These are phyloP conservation scores for Mormyrus lacerda DNA, from an alignment of 2,113 vertebrate species.

Conservation along the genomic window DNA sequence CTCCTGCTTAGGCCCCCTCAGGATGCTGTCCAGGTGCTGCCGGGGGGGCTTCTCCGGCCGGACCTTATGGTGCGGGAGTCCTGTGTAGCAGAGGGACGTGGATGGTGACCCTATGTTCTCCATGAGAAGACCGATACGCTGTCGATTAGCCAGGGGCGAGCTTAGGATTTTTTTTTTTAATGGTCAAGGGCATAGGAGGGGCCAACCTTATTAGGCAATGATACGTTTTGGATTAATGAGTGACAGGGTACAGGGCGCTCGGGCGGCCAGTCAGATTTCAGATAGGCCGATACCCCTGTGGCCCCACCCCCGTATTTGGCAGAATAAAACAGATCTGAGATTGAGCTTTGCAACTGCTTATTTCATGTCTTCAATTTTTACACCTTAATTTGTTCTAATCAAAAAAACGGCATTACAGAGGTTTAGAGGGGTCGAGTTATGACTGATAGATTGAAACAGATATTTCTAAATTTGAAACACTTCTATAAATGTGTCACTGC, in stretches of 20 bases:
- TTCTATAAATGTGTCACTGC: not conserved
- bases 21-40: slow-evolving; percentile 48
- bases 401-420: not conserved
- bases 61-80: slow-evolving; percentile 67
- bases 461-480: not conserved
- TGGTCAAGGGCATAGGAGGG: not conserved
- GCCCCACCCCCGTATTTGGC: not conserved
- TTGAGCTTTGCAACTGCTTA: not conserved
- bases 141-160: not conserved
- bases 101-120: not conserved
- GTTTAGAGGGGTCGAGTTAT: not conserved
- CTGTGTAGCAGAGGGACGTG: slow-evolving; percentile 43
- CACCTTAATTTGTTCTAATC: not conserved
- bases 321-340: not conserved
- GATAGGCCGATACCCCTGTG: not conserved
- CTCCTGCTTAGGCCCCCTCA: slow-evolving; percentile 64
- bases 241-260: not conserved
- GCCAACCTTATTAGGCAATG: not conserved
- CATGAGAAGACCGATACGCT: not conserved
- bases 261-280: not conserved
- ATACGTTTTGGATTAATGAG: not conserved
- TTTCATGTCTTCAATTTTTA: not conserved
- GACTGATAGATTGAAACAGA: not conserved
- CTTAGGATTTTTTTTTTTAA: not conserved
- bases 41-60: slow-evolving; percentile 68